Evolutionary conservation across 1,140 invertebrate species (phyloP).

Genomic region (Nasonia longicornis): DNA sequence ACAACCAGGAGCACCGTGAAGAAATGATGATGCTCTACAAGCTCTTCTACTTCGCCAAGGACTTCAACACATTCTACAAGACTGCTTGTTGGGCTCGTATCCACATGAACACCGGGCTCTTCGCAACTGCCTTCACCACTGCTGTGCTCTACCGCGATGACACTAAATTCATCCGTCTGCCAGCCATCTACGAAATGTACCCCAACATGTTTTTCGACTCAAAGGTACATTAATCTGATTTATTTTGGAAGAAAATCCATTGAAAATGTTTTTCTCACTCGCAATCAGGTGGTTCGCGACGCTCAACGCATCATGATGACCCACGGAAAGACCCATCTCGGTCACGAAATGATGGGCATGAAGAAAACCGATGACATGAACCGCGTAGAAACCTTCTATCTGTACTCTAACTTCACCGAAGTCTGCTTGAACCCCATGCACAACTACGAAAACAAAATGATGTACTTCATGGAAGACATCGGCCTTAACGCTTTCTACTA

Average conservation of each 20-base stretch:
- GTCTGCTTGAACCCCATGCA: conserved; percentile 50
- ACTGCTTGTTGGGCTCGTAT: conserved; percentile 75
- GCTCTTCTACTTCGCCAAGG: conserved; percentile 73
- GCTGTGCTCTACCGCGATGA: conserved; percentile 74
- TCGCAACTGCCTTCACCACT: conserved; percentile 72
- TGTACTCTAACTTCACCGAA: conserved; percentile 61
- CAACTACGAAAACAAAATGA: conserved; percentile 73
- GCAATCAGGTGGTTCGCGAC: conserved; percentile 7
- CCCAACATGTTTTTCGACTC: conserved; percentile 74
- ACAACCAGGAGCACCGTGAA: conserved; percentile 68
- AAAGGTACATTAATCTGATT: conserved; percentile 50
- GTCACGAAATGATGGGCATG: neutral
- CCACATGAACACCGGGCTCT: conserved; percentile 75
- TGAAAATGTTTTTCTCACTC: too few relatives aligned
- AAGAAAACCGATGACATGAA: conserved; percentile 42
- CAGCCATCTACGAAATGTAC: conserved; percentile 76
- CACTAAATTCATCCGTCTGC: conserved; percentile 71
- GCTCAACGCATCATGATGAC: conserved; percentile 19
- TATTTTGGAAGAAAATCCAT: neutral
- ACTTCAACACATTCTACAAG: conserved; percentile 75
- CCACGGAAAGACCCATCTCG: neutral
- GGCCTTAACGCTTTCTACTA: conserved; percentile 79
- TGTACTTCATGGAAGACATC: conserved; percentile 81
- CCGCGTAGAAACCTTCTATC: conserved; percentile 56
- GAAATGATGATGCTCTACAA: conserved; percentile 72